These are phyloP conservation scores for Lucinisca nassula DNA, from an alignment of 2,888 invertebrate genomes.

Conservation along the genomic window DNA sequence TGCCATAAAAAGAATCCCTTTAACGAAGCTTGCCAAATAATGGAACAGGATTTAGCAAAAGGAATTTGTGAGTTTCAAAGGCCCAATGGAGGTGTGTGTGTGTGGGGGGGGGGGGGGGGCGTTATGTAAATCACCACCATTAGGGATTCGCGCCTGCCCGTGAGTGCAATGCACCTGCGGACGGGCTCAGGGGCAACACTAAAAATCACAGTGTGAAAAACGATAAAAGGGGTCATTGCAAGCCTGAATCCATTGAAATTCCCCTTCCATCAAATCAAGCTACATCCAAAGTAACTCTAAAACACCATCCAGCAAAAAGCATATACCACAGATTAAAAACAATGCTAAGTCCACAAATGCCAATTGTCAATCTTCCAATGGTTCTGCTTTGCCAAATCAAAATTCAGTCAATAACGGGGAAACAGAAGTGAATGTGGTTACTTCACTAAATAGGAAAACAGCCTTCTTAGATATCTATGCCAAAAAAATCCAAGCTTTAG, in stretches of 20 bases:
- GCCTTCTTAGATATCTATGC: background rate
- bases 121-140: background rate
- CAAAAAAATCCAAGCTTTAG: background rate
- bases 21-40: background rate
- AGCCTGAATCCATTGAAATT: background rate
- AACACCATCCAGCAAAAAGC: background rate
- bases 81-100: too few relatives aligned
- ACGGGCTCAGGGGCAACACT: conserved; percentile 10
- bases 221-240: too few relatives aligned
- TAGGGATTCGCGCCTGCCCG: conserved; percentile 35
- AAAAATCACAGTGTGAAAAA: background rate
- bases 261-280: background rate
- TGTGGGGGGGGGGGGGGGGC: too few relatives aligned
- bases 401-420: background rate
- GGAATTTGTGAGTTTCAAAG: background rate
- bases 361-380: background rate
- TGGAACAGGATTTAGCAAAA: background rate
- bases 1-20: background rate
- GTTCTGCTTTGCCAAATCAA: background rate
- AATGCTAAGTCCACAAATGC: background rate
- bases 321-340: background rate
- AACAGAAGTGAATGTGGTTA: background rate
- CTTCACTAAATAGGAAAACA: conserved; percentile 18
- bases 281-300: background rate
- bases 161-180: background rate